Base-by-base conservation (phyloP, 2,888 invertebrate genomes). In the Notodonta ziczac region DNA sequence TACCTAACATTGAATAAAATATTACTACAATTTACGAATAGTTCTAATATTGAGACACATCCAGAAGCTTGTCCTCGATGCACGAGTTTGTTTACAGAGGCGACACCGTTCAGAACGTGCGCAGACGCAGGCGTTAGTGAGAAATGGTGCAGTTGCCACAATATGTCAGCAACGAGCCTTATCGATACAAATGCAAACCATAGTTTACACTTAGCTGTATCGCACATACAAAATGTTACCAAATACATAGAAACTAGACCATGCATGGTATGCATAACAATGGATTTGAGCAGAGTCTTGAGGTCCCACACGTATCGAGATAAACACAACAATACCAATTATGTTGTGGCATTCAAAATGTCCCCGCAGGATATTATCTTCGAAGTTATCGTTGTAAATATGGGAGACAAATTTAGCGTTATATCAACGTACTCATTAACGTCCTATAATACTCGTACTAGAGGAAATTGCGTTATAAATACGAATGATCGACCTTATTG, bases 111-210 rank as follows among this genome's bases (percentile, higher is more conserved):
- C 40, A 90, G 97, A 48, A 95, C 95, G 0, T 97, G 97, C 76
- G 85, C 87, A 12, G 95, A 96, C 53, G 96, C 95, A 4, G 94
- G 94, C 0, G 94, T 97, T 5, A 91, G 89, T 8, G 94, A 95
- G n/a, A 96, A 96, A 74, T 97, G 96, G 97, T 97, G 97, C 78
- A 95, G 96, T 40, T 97, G 97, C 76, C 94, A 94, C 35, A 65
- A 63, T 16, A 65, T 95, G 74, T 78, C 86, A 6, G 63, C 84
- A 9, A 73, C 86, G 56, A 74, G 85, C 64, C 74, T 72, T 13
- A 81, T 84, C 44, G 90, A 94, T 44, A 74, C 77, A 42, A 85
- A 90, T 5, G 94, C 94, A 0, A 70, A 83, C 7, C 83, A 82
- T 40, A 94, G 95, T 57, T 89, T 94, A 0, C 76, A 89, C 10